Base-by-base conservation (phyloP, 2,888 invertebrate genomes). In the Macrosoma leucophasiata region DNA sequence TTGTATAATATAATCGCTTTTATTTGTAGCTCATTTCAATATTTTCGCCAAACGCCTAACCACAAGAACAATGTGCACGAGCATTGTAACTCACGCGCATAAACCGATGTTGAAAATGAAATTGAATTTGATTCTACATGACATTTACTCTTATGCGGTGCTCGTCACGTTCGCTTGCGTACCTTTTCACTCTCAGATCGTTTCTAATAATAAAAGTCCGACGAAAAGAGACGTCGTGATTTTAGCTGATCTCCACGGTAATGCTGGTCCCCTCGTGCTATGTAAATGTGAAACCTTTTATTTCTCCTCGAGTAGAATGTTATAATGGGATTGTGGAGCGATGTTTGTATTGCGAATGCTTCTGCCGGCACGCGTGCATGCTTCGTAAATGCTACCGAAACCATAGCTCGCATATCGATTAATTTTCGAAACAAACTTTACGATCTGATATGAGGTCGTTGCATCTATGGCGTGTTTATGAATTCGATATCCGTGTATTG, bases 261-360 rank as follows among this genome's bases (percentile, higher is more conserved):
- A 50, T 48, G 51, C 52, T 53, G 53, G 58, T 62, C 51, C 63
- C 60, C 57, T 68, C 60, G 64, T 62, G 70, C 60, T 70, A 72
- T 75, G 74, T 71, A 73, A 73, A 73, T 74, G 61, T 58, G 51
- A 62, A 61, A 67, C 62, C 64, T 73, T 72, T 73, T 74, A 71
- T 76, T 70, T 66, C 60, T 56, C 57, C 52, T 55, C 50, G 54
- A 36, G 55, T 50, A 58, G 57, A 61, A 71, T 66, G 62, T 64
- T 65, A 62, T 70, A 70, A 66, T 65, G 61, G 60, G 57, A 69
- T 63, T 67, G 59, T 58, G 60, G 55, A 48, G 39, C 50, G 53
- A 56, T 65, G 57, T 62, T 61, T 61, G 65, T 58, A 46, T 58
- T 64, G 52, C 48, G 54, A 62, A 60, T 61, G 55, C 59, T 62